These are phyloP conservation scores for Cryptotis parvus DNA, from an alignment of 2,113 vertebrate species.

Conservation along the genomic window DNA sequence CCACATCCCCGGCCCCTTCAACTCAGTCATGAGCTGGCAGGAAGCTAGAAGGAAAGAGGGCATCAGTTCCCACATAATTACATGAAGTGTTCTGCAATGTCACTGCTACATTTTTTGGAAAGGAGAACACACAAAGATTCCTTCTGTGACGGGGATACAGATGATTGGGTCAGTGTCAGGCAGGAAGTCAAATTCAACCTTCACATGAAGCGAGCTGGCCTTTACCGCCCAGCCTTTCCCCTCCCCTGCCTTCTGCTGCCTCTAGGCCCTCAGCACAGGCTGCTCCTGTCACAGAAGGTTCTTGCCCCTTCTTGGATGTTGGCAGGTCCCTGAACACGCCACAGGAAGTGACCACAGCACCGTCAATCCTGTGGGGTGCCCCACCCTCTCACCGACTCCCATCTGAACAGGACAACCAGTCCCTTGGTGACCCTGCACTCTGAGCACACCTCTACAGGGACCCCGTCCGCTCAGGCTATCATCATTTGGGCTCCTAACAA, in stretches of 20 bases:
- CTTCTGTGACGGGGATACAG: not conserved
- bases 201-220: not conserved
- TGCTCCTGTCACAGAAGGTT: not conserved
- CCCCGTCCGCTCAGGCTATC: not conserved
- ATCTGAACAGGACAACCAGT: not conserved
- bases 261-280: not conserved
- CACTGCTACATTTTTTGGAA: no score
- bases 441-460: not conserved
- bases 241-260: not conserved
- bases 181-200: not conserved
- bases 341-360: not conserved
- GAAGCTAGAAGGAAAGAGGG: not conserved
- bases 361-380: not conserved
- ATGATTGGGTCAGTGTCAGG: no score
- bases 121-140: no score
- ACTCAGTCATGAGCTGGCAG: not conserved
- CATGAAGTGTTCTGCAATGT: no score
- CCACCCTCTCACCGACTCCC: not conserved
- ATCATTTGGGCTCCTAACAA: not conserved
- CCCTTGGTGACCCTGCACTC: not conserved
- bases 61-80: no score
- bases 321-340: not conserved
- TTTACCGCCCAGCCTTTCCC: not conserved
- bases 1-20: no score
- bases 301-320: not conserved